Conservation (phyloP, 1,140 invertebrate species). For the Drosophila funebris region DNA sequence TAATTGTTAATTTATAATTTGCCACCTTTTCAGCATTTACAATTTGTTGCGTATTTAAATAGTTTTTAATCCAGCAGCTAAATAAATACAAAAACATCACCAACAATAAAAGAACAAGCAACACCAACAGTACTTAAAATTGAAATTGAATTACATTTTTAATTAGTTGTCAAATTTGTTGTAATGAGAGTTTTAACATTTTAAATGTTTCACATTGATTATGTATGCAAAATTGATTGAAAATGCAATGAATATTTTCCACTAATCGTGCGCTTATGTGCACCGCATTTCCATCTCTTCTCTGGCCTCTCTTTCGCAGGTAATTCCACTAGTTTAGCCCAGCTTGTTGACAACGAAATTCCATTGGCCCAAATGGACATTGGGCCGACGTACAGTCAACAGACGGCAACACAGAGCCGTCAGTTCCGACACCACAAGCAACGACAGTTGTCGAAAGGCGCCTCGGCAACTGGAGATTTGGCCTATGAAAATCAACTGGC, state of each 20-base stretch:
- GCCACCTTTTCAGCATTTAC: conserved; percentile 63
- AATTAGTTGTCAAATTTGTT: conserved; percentile 80
- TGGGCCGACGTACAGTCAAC: conserved; percentile 60
- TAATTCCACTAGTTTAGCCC: conserved; percentile 87
- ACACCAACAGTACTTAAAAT: conserved; percentile 56
- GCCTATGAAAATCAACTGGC: conserved; percentile 72
- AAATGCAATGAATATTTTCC: conserved; percentile 11
- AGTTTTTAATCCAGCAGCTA: conserved; percentile 46
- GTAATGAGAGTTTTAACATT: conserved; percentile 72
- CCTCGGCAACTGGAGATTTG: conserved; percentile 45
- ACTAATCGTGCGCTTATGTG: conserved; percentile 22
- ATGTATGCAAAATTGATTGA: conserved; percentile 46
- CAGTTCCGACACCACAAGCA: conserved; percentile 78
- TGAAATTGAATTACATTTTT: conserved; percentile 73
- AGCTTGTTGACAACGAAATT: conserved; percentile 87
- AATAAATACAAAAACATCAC: conserved; percentile 18
- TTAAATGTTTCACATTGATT: conserved; percentile 66
- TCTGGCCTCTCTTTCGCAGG: conserved; percentile 80
- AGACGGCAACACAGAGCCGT: conserved; percentile 61
- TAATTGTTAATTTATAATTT: conserved; percentile 59
- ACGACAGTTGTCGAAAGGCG: conserved; percentile 54
- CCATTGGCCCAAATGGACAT: conserved; percentile 85
- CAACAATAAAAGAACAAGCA: conserved; percentile 40
- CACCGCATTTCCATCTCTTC: conserved; percentile 1
- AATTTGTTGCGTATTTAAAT: conserved; percentile 62